Evolutionary conservation across 1,140 invertebrate genomes (phyloP).

Genomic region (Periplaneta americana): DNA sequence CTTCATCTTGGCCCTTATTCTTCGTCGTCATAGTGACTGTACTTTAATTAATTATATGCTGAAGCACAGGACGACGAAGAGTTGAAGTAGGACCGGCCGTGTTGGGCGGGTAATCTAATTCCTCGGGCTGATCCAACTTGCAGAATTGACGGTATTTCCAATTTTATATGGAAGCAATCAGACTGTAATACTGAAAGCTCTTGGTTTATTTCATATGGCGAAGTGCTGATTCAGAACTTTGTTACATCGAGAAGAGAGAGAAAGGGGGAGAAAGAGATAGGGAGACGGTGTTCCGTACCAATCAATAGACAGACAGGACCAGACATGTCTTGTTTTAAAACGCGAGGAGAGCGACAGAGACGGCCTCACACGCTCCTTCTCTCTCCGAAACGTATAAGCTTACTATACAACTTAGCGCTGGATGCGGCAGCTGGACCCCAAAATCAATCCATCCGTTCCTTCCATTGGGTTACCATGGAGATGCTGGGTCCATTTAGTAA

Average conservation of each 20-base stretch:
- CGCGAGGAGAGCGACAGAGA: neutral
- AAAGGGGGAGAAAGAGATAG: no score
- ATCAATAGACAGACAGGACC: neutral
- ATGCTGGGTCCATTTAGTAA: slow-evolving; percentile 16
- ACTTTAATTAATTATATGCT: no score
- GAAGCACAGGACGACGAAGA: no score
- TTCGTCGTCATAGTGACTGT: no score
- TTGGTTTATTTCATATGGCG: no score
- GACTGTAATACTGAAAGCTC: neutral
- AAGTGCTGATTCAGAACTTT: neutral
- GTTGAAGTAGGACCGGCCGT: no score
- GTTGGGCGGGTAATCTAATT: no score
- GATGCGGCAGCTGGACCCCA: neutral
- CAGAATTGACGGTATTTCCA: no score
- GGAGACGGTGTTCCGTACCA: neutral
- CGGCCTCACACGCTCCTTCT: neutral
- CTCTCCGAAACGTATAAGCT: neutral
- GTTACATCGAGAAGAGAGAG: neutral
- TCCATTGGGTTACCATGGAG: slow-evolving; percentile 7
- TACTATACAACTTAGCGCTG: neutral
- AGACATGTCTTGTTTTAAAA: neutral
- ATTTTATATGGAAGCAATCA: neutral
- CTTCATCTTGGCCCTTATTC: no score
- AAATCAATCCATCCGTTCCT: slow-evolving; percentile 14
- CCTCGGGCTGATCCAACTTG: no score